Evolutionary conservation across 2,113 vertebrate species (phyloP).

Genomic region (Rhagologus leucostigma): DNA sequence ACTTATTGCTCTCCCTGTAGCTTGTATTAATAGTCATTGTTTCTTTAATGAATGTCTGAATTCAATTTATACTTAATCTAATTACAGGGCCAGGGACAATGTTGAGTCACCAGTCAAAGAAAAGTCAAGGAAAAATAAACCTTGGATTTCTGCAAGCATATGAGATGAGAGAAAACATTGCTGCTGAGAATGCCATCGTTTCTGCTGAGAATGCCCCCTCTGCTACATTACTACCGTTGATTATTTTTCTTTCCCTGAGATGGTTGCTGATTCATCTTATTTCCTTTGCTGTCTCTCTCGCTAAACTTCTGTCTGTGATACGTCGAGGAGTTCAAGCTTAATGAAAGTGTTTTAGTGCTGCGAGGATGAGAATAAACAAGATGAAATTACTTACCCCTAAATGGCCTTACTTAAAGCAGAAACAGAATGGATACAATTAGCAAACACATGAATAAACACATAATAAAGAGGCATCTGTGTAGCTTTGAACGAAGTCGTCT

Average conservation of each 20-base stretch:
- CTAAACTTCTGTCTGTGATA: background rate
- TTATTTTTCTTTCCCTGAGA: background rate
- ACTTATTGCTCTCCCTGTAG: background rate
- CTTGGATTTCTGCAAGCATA: background rate
- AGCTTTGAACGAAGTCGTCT: background rate
- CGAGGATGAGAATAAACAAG: background rate
- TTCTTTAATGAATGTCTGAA: background rate
- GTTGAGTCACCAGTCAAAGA: background rate
- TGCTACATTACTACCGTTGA: background rate
- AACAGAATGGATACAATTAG: background rate
- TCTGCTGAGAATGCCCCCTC: background rate
- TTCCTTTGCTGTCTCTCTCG: background rate
- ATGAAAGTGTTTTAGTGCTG: background rate
- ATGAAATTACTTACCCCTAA: background rate
- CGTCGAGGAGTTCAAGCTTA: background rate
- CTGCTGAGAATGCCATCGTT: background rate
- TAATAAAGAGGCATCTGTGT: background rate
- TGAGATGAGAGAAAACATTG: background rate
- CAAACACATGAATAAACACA: background rate
- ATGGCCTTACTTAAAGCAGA: background rate
- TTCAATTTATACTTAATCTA: background rate
- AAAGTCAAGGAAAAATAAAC: background rate
- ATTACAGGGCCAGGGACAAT: background rate
- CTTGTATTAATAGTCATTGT: background rate
- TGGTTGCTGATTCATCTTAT: background rate